Evolutionary conservation across 2,797 vertebrate genomes (phyloP).

Genomic region (Carcharodon carcharias): DNA sequence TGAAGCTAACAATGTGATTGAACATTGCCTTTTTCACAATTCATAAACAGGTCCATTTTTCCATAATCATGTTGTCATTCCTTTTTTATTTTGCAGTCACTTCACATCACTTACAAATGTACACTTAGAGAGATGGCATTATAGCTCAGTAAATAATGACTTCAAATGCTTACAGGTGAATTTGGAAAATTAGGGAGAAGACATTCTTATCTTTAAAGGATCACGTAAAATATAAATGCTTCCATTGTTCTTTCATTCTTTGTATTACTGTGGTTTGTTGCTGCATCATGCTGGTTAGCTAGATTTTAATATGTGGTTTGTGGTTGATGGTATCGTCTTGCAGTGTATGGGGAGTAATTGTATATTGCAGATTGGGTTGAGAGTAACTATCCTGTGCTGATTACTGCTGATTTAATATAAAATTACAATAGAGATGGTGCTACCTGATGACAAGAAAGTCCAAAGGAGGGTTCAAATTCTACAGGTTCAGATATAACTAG

Average conservation of each 20-base stretch:
- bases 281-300: not conserved
- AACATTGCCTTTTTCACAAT: not conserved
- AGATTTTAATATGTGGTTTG: constrained; percentile 34
- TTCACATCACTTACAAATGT: not conserved
- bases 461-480: not conserved
- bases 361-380: not conserved
- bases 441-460: not conserved
- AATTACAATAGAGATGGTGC: not conserved
- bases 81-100: not conserved
- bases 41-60: not conserved
- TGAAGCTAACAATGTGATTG: not conserved
- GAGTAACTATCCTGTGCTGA: too few species aligned
- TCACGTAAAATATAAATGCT: not conserved
- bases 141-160: not conserved
- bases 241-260: not conserved
- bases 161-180: not conserved
- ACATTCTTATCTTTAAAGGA: not conserved
- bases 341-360: not conserved
- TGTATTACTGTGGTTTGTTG: not conserved
- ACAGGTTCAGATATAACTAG: not conserved
- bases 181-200: not conserved
- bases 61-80: not conserved
- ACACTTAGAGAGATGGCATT: not conserved
- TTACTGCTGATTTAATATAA: not conserved
- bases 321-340: constrained; percentile 28